Evolutionary conservation across 2,888 invertebrate species (phyloP), one percentile per base, ranked within the genome.

Genomic region (Spicauda simplicius): DNA sequence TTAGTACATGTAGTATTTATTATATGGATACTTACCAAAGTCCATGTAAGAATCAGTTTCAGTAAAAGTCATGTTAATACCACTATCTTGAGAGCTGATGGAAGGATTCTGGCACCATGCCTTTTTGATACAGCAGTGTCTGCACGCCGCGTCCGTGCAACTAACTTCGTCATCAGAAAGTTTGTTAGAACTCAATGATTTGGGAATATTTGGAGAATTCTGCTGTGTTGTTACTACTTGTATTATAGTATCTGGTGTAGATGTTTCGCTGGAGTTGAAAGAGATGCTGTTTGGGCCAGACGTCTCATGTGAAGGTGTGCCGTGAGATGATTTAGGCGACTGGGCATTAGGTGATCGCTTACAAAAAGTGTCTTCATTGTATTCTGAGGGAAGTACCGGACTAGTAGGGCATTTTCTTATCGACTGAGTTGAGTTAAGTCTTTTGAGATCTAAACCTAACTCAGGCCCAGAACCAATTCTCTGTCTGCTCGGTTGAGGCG

Each of bases 71-170:
- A 96, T 90, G 80, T 96, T 96, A 67, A 97, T 96, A 0, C 96
- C 96, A 76, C 96, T 96, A 80, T 97, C 97, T 82, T 96, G 96
- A 6, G 96, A 96, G 77, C 96, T 96, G 62, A 96, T 94, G 64
- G 96, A 95, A 69, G 95, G 95, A 61, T 96, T 95, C 75, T 95
- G 94, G 70, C 95, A 95, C 84, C 95, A 95, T 30, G 93, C 92
- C 76, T 95, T 94, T 69, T 95, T 94, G 70, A 90, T 89, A 77
- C 84, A 83, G 78, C 84, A 91, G 72, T 91, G 94, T 88, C 90
- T 87, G 77, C 87, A 88, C 48, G 90, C 86, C 33, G 82, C 87
- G 58, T 94, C 93, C 37, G 82, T 84, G 72, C 93, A 94, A 53
- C 75, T 83, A 18, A 83, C 81, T 69, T 95, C 95, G n/a, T 95